Evolutionary conservation across 2,113 vertebrate genomes (phyloP).

Genomic region (Tangachromis dhanisi): DNA sequence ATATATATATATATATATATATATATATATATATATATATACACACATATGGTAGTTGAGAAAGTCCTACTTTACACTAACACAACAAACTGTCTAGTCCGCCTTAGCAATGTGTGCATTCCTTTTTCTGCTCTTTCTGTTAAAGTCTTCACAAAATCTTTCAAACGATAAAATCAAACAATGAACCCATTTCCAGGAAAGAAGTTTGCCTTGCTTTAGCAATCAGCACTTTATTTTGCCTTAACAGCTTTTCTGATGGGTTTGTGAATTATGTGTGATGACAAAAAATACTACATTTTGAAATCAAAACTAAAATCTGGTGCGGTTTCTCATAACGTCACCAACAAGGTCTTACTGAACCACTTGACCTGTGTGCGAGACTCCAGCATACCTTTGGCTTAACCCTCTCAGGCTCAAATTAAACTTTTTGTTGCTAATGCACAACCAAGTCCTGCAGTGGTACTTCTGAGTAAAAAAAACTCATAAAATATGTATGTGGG

Average conservation of each 20-base stretch:
- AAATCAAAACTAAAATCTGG: neutral
- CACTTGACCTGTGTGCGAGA: neutral
- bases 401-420: neutral
- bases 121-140: neutral
- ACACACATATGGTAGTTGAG: neutral
- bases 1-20: no score
- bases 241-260: neutral
- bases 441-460: neutral
- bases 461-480: neutral
- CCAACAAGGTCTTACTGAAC: neutral
- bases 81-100: neutral
- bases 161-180: neutral
- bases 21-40: accelerated
- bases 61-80: neutral
- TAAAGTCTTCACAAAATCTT: neutral
- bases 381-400: constrained; percentile 21
- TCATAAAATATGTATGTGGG: neutral
- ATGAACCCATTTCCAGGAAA: neutral
- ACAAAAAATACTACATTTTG: neutral
- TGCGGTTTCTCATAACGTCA: neutral
- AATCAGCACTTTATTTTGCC: neutral
- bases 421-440: neutral
- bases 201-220: neutral
- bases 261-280: neutral
- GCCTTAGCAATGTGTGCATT: neutral